Base-by-base conservation (phyloP, 2,888 invertebrate species). In the Oscheius sp. region DNA sequence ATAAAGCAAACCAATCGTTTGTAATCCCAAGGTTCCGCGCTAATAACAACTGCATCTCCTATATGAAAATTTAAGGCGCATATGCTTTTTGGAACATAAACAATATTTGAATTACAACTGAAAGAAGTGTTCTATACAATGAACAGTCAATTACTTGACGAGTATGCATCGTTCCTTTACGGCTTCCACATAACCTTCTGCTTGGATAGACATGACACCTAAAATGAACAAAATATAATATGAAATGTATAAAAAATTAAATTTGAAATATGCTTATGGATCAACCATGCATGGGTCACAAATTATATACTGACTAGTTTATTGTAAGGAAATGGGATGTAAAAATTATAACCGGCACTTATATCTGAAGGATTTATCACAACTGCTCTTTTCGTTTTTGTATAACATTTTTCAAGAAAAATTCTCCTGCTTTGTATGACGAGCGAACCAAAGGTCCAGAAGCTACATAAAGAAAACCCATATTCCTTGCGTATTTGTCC, bases 371-470 rank as follows among this genome's bases (percentile, higher is more conserved):
- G 3, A 13, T 41, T 13, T 45, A 45, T 64, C 52, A 69, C 56
- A 56, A 56, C n/a, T 23, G 16, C 2, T 18, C n/a, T 75, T 76
- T 69, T 61, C 80, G 75, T 68, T 83, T 78, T 72, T 83, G 77
- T 66, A 88, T 75, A 45, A 88, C 79, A 63, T 86, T 86, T 69
- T 84, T 86, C 46, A 88, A 72, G 76, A 83, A 88, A 75, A 83
- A 88, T 91, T 96, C 95, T 2, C 98, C 99, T n/a, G 99, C 99
- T 89, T 95, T 93, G 87, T 98, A 99, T 0, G 97, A 97, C 70
- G 96, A 96, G 52, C 98, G 90, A 0, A 99, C 98, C 7, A 99
- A 91, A 0, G 99, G 97, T 0, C 99, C 99, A 89, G 96, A 96
- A 16, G 99, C 99, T 0, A 95, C 95, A 90, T 98, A 99, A 0